Base-by-base conservation (phyloP, 35 echinoderm and acorn worm species). In the Ophiothrix spiculata region DNA sequence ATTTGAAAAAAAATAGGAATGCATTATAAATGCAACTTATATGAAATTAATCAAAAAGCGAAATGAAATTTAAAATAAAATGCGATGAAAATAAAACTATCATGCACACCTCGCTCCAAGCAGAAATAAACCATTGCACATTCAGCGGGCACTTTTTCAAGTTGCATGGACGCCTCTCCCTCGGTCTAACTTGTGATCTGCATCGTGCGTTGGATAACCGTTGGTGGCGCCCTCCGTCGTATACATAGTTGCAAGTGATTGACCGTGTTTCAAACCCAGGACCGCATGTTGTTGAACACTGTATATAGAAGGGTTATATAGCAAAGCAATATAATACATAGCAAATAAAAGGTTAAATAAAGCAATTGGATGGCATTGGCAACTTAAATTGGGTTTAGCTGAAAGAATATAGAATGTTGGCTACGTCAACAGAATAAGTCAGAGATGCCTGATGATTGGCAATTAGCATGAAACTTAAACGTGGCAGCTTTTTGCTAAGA, bases 51-150 rank as follows among this genome's bases (percentile, higher is more conserved):
- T 11, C 21, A 54, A 54, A n/a, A n/a, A 54, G 8, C 45, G 45
- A 54, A 54, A 54, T 54, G 21, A 41, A 31, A 38, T 40, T 45
- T 32, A 75, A 88, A 3, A 39, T 81, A 74, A 81, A 75, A 12
- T 16, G 32, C 40, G 81, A 21, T 34, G 23, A 88, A 80, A 80
- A 63, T 60, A 81, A 81, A 36, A 64, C 1, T 13, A 1, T 63
- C 56, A 19, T 17, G 87, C 91, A 85, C 84, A 99, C 96, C 89
- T 90, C 89, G 74, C 96, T 92, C 96, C 96, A 99, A 13, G 96
- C 96, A 16, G 96, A 99, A 73, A 99, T 91, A 87, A 94, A 99
- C 96, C 96, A 99, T 86, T 99, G 96, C n/a, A 93, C 89, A 38
- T 94, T 89, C 25, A 91, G 88, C 29, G 91, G 91, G 76, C 96